Base-by-base conservation (phyloP, 2,113 vertebrate genomes). In the Siniperca chuatsi region DNA sequence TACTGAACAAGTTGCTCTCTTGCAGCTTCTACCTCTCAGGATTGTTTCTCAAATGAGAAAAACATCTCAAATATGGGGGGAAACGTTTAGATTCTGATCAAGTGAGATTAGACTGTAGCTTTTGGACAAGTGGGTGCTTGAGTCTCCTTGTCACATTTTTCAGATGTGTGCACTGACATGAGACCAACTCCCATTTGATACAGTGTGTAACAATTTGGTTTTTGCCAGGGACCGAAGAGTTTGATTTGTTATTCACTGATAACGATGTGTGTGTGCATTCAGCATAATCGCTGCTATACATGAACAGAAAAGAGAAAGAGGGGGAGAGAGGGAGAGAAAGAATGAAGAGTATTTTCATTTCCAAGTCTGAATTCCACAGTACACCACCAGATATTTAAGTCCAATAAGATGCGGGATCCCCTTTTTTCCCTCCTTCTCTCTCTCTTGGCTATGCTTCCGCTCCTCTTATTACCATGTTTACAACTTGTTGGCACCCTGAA, bases 401-500 rank as follows among this genome's bases (percentile, higher is more conserved):
- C 68, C 65, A 87, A 66, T 79, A 82, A 83, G 25, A 83, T 78
- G 44, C 62, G 21, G 52, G 75, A 65, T 76, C 62, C 35, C 42
- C 35, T 37, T 54, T 48, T 54, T 35, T 1, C 10, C 44, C 29
- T 73, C 62, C 72, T 68, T 79, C 55, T 58, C 48, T 57, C 85
- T 77, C 46, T 71, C 60, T 78, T 62, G 52, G 72, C 88, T 85
- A 60, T 77, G 76, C 81, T 89, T 78, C 55, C 55, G 16, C 78
- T 81, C 76, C 44, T 75, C 88, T 90, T 85, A 83, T 92, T 90
- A 85, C 79, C 86, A 90, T 93, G 88, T 93, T 92, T 86, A 91
- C 88, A 90, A 86, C 86, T 84, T 87, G 81, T 75, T 92, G 81
- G 84, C 23, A 73, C 82, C 73, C 73, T 75, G 77, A 85, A 83